A percentile compares a stretch with the other conserved stretches of the same genome.
Conservation (phyloP, 2,113 vertebrate species). For the Petromus typicus region DNA sequence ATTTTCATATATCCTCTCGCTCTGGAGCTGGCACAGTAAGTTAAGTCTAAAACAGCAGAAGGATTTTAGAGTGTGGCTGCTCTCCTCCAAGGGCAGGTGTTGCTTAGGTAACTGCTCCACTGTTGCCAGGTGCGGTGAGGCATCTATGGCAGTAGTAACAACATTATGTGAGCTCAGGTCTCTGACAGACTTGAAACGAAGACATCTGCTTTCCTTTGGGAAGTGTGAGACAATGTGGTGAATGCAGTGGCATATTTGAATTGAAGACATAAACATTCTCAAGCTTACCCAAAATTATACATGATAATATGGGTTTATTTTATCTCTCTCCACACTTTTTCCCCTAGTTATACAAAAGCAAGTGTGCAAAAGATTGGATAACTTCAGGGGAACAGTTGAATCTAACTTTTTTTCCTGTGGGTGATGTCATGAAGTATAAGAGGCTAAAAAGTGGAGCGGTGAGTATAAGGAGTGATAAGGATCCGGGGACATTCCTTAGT, state of each 20-base stretch:
- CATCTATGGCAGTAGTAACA: slow-evolving; percentile 19
- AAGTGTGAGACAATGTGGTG: slow-evolving; percentile 59
- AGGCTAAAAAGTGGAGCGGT: not conserved
- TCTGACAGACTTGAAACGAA: slow-evolving; percentile 45
- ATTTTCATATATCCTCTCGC: not conserved
- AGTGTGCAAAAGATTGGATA: slow-evolving; percentile 18
- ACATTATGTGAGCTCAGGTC: not conserved
- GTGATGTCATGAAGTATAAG: not conserved
- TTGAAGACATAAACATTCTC: not conserved
- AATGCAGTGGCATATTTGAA: slow-evolving; percentile 52
- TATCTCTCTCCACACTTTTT: not conserved
- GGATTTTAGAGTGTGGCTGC: not conserved
- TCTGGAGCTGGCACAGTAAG: not conserved
- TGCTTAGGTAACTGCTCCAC: slow-evolving; percentile 56
- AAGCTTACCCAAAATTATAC: not conserved
- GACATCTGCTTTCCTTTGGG: slow-evolving; percentile 55
- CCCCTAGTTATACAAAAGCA: not conserved
- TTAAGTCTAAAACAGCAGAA: not conserved
- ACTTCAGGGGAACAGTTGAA: not conserved
- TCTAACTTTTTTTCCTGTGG: not conserved
- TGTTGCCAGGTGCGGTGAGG: slow-evolving; percentile 15
- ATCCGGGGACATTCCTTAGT: not conserved
- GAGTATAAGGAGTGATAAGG: not conserved
- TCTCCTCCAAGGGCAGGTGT: slow-evolving; percentile 38
- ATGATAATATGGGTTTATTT: slow-evolving; percentile 6